Conservation (phyloP, 1,140 invertebrate species). For the Drosophila sp. region DNA sequence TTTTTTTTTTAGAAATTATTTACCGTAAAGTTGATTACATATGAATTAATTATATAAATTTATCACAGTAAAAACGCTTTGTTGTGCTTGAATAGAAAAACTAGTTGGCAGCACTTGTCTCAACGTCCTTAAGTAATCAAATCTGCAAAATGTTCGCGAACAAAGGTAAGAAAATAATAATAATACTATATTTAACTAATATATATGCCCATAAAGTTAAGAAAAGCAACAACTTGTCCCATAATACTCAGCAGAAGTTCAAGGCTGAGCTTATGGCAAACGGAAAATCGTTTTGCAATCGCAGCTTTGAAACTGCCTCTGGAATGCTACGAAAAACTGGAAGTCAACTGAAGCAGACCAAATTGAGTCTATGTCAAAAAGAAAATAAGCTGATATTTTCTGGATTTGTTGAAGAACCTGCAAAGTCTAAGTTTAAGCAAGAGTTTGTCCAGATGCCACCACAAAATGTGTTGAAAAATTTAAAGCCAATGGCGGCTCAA, state of each 20-base stretch:
- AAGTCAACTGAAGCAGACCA: constrained; percentile 65
- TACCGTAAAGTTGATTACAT: no score
- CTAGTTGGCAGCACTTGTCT: no score
- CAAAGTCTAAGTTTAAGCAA: constrained; percentile 26
- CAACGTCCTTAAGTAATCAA: no score
- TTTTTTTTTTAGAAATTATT: no score
- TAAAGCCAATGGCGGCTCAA: not conserved
- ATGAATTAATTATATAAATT: no score
- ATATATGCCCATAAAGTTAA: constrained; percentile 2
- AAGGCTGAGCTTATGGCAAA: constrained; percentile 28
- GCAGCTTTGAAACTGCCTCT: constrained; percentile 58
- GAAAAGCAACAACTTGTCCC: constrained; percentile 25
- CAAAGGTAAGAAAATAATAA: constrained; percentile 29
- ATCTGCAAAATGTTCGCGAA: constrained; percentile 60
- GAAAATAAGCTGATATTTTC: constrained; percentile 65
- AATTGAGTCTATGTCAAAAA: constrained; percentile 54
- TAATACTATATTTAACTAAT: not conserved
- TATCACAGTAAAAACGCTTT: no score
- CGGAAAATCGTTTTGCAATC: constrained; percentile 26
- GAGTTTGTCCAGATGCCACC: constrained; percentile 61
- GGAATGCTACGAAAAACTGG: constrained; percentile 41
- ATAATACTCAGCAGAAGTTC: constrained; percentile 56
- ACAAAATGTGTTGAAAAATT: constrained; percentile 7
- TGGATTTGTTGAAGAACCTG: constrained; percentile 50
- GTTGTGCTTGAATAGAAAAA: no score